Evolutionary conservation across 92 coral and sea anemone species (phyloP).

Genomic region (Hydrozoanthus gracilis): DNA sequence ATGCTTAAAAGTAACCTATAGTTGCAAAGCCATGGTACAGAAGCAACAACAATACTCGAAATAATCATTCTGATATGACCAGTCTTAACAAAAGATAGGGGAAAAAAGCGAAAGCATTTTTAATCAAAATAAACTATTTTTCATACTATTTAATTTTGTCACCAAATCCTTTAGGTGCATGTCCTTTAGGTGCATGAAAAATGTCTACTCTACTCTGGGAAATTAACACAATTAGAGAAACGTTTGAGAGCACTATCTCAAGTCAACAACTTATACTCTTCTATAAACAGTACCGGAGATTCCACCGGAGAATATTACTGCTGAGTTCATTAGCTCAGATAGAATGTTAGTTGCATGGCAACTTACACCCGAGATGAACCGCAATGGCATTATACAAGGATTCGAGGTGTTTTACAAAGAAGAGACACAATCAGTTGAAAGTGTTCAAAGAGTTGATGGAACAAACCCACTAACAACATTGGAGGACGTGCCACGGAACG

Average conservation of each 20-base stretch:
- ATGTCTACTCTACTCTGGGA: too few species aligned
- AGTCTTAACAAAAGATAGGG: too few species aligned
- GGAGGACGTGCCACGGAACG: neutral
- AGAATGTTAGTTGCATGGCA: constrained; percentile 10
- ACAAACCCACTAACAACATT: constrained; percentile 4
- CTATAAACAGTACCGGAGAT: neutral
- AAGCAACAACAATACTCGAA: too few species aligned
- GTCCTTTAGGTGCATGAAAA: too few species aligned
- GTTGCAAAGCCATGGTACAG: too few species aligned
- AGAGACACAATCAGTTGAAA: neutral
- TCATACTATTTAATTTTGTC: too few species aligned
- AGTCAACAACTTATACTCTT: neutral
- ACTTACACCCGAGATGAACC: neutral
- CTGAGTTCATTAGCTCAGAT: constrained; percentile 6
- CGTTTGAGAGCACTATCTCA: neutral
- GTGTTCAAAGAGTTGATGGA: neutral
- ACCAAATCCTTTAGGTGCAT: too few species aligned
- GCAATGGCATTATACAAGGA: constrained; percentile 1
- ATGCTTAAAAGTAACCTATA: too few species aligned
- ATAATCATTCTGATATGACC: too few species aligned
- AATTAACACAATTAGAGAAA: too few species aligned
- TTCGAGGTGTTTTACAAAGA: constrained; percentile 5
- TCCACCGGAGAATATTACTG: constrained; percentile 9
- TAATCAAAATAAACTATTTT: too few species aligned
- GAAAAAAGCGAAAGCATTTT: too few species aligned